Percentiles rank a stretch among this genome's conserved stretches.
phyloP scores from a whole-genome alignment of 2,113 vertebrate genomes.

The Tachuris rubrigastra region DNA sequence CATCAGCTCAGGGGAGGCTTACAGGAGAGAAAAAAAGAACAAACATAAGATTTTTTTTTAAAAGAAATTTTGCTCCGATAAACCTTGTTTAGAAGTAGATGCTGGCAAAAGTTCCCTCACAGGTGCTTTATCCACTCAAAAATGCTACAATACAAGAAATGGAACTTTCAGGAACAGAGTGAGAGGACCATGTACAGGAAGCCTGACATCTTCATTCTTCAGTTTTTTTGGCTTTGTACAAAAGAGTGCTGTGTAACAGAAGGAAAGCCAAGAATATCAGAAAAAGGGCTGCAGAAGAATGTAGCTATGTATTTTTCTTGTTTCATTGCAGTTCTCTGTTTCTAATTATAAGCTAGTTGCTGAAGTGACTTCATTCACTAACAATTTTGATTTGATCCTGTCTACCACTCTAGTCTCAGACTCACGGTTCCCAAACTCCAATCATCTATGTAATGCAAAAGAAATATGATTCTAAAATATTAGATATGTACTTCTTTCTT shows the following conservation, averaged over 20 bases:
- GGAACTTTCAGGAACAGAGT: not conserved
- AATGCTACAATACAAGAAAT: not conserved
- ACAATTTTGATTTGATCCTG: constrained; percentile 47
- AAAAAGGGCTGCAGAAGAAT: constrained; percentile 16
- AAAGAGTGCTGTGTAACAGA: not conserved
- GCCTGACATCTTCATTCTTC: not conserved
- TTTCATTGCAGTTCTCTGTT: constrained; percentile 32
- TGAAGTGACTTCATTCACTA: constrained; percentile 56
- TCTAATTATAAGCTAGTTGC: constrained; percentile 63
- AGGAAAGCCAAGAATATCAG: constrained; percentile 24
- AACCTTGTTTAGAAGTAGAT: not conserved
- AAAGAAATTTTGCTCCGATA: not conserved
- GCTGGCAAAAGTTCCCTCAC: not conserved
- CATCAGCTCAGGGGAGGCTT: not conserved
- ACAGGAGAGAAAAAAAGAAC: not conserved
- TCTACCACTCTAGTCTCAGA: not conserved
- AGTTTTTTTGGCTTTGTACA: not conserved
- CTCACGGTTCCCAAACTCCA: not conserved
- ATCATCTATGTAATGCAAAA: not conserved
- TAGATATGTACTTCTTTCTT: not conserved
- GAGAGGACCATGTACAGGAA: not conserved
- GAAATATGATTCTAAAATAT: not conserved
- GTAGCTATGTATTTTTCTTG: constrained; percentile 44
- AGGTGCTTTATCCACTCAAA: not conserved
- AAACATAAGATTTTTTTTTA: not conserved